Evolutionary conservation across 2,797 vertebrate species (phyloP).

Genomic region (Semotilus atromaculatus): DNA sequence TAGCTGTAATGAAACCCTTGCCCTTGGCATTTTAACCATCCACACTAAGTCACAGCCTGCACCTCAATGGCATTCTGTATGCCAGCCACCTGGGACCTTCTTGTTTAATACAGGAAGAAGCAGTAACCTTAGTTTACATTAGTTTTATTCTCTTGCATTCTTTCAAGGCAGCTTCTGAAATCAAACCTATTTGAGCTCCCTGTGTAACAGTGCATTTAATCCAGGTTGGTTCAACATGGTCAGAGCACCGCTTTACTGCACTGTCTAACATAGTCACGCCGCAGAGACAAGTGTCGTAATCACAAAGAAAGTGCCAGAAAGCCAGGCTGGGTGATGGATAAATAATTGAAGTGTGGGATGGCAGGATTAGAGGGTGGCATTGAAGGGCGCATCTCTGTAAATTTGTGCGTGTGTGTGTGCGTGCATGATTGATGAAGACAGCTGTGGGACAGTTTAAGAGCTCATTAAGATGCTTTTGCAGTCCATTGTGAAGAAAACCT

Average conservation of each 20-base stretch:
- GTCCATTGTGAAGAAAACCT: constrained; percentile 20
- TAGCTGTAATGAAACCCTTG: constrained; percentile 26
- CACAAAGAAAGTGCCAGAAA: constrained; percentile 59
- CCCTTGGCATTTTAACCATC: constrained; percentile 41
- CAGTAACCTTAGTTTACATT: constrained; percentile 12
- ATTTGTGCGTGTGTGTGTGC: constrained; percentile 28
- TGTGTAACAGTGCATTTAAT: constrained; percentile 43
- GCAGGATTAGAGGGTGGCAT: constrained; percentile 57
- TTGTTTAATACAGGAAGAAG: not conserved
- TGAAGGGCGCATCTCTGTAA: constrained; percentile 38
- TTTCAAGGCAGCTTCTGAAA: not conserved
- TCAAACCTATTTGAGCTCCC: not conserved
- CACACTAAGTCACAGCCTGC: constrained; percentile 6
- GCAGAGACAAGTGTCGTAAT: constrained; percentile 49
- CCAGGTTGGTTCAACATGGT: constrained; percentile 25
- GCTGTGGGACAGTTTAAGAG: constrained; percentile 55
- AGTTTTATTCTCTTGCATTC: constrained; percentile 1
- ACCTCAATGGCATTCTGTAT: constrained; percentile 37
- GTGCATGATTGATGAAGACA: constrained; percentile 48
- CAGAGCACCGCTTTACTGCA: not conserved
- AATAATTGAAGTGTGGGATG: constrained; percentile 64
- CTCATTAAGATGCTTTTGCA: constrained; percentile 53
- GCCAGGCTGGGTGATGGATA: constrained; percentile 56
- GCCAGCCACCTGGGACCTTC: constrained; percentile 24
- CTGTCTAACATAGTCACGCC: constrained; percentile 20